Base-by-base conservation (phyloP, 2,888 invertebrate genomes). In the Melanostoma scalare region DNA sequence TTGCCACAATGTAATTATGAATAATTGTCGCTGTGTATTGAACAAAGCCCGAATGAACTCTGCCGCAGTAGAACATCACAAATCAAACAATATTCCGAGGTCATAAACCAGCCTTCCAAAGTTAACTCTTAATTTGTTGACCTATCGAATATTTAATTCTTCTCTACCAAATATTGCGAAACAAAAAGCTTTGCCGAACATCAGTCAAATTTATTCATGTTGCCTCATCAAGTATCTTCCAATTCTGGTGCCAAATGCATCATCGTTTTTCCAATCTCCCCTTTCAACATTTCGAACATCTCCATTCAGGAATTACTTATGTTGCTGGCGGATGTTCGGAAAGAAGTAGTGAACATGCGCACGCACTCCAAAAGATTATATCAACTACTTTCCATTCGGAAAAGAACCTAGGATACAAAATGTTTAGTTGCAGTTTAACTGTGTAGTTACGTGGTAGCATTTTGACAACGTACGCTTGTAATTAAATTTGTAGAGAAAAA, bases 401-500 rank as follows among this genome's bases (percentile, higher is more conserved):
- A 63, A 61, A 30, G 46, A 72, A 72, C 76, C 73, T 73, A 73
- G 72, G 78, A 44, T 56, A 78, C 78, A 82, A 82, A 61, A 69
- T 69, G 68, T 73, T 82, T 82, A 82, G 82, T 82, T 82, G 68
- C 67, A 78, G 82, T 78, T 69, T 67, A 78, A 65, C 82, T 72
- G 72, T 69, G 82, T 58, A 63, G 56, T 55, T 63, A 73, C 77
- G 68, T 78, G 77, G 82, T 69, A 46, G 77, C 42, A 68, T 52
- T 77, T 61, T 42, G 48, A 38, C 52, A 42, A 76, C 56, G 52
- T 52, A 40, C 56, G 61, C 65, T 53, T 40, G 31, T 50, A 58
- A 20, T 20, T 20, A n/a, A 65, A 69, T 40, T 42, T 40, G 71
- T 44, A 71, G 30, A 69, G 60, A 77, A 72, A 10, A 68, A 44